Percentiles rank a stretch among this genome's conserved stretches.
phyloP scores from a whole-genome alignment of 2,797 vertebrate genomes.

The Tenualosa thibaudeaui region DNA sequence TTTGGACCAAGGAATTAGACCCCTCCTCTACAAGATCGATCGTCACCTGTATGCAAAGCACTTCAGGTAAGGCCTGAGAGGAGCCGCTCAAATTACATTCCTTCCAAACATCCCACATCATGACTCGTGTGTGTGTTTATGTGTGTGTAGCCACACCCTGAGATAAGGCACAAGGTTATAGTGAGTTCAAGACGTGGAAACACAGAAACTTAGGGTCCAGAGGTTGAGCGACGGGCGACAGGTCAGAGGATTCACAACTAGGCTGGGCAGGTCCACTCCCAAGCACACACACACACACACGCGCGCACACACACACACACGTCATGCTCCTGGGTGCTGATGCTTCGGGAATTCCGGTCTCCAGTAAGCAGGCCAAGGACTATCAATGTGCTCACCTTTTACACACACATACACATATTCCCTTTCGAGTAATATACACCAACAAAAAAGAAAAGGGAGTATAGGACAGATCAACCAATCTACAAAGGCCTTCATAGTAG shows the following conservation, averaged over 20 bases:
- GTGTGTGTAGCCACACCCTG: too few species aligned
- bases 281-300: not conserved
- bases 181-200: not conserved
- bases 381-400: not conserved
- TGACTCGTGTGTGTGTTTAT: too few species aligned
- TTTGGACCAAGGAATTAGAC: not conserved
- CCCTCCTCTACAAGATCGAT: not conserved
- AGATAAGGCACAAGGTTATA: not conserved
- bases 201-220: not conserved
- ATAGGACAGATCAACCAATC: not conserved
- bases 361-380: not conserved
- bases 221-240: not conserved
- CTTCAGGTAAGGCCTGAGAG: not conserved
- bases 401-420: not conserved
- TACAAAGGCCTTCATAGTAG: not conserved
- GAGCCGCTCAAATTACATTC: not conserved
- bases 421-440: not conserved
- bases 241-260: not conserved
- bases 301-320: too few species aligned
- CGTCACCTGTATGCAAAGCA: not conserved
- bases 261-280: not conserved
- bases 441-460: not conserved
- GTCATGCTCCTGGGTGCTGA: not conserved
- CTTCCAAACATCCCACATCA: not conserved
- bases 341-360: not conserved